Base-by-base conservation (phyloP, 1,140 invertebrate genomes). In the Zophobas atratus region DNA sequence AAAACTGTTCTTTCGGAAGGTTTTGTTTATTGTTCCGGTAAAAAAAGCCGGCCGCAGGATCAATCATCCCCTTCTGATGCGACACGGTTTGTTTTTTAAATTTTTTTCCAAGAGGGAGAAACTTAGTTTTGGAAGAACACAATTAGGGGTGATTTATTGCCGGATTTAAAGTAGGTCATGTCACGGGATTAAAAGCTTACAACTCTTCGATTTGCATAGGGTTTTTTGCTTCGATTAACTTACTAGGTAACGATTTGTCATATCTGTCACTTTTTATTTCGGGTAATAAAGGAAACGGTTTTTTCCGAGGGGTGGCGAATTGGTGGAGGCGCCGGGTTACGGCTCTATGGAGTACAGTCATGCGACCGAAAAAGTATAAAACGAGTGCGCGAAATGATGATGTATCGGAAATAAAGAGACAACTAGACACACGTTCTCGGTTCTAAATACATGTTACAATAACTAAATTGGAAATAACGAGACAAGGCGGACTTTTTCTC, bases 151-250 rank as follows among this genome's bases (percentile, higher is more conserved):
- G 60, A 67, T 67, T 67, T 67, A 67, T 67, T 38, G 60, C 60
- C 20, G 60, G 60, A 43, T 67, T 67, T 67, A 67, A 67, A 67
- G 38, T 67, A 67, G 60, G 60, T 43, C 60, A 67, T 67, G 60
- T 67, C 60, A 43, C 5, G 20, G 60, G 60, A 67, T 67, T 63
- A 67, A 67, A 67, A 67, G 60, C 60, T 67, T 67, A 67, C 60
- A 43, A 67, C 60, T 67, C 60, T 67, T 67, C 60, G 60, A 67
- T 67, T 67, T 67, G 60, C 60, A 67, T 67, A 48, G 33, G 33
- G 39, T 67, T 67, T 67, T 67, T 67, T 67, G 60, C 60, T 67
- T 67, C 60, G 60, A 67, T 67, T 67, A 67, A 67, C 60, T 67
- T 67, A 67, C 60, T 67, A 67, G 60, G 60, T 67, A 67, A 67